Conservation (phyloP, 2,113 vertebrate species). For the Mormyrus iriodes region DNA sequence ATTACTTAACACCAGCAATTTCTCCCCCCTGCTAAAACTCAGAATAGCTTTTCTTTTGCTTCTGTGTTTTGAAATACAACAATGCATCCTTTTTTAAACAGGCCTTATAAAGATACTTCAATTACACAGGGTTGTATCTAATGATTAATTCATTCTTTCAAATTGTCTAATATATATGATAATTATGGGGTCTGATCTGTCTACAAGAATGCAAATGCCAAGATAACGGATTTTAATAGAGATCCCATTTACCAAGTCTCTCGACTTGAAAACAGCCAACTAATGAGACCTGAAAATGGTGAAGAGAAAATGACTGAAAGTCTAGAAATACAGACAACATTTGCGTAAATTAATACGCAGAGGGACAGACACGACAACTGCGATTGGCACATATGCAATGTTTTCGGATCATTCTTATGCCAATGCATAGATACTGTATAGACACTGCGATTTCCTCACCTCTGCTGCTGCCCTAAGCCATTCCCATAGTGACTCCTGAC, state of each 20-base stretch:
- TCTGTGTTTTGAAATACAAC: slow-evolving; percentile 9
- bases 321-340: background rate
- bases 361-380: background rate
- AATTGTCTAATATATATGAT: slow-evolving; percentile 18
- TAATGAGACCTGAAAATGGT: background rate
- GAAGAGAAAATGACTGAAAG: slow-evolving; percentile 4
- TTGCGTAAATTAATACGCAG: background rate
- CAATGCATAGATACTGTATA: background rate
- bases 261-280: background rate
- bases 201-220: slow-evolving; percentile 12
- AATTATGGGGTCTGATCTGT: slow-evolving; percentile 14
- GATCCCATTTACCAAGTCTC: background rate
- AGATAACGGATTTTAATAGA: slow-evolving; percentile 11
- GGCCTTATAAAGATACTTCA: background rate
- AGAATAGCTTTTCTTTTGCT: background rate
- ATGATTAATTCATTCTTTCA: slow-evolving; percentile 13
- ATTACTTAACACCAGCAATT: slow-evolving; percentile 2
- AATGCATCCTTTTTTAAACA: background rate
- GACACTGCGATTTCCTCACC: background rate
- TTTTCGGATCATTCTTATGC: background rate
- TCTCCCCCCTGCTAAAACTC: background rate
- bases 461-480: background rate
- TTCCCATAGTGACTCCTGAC: background rate
- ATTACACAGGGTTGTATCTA: slow-evolving; percentile 5
- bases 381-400: background rate